phyloP scores from a whole-genome alignment of 2,797 vertebrate genomes.

The Telmatherina bonti region DNA sequence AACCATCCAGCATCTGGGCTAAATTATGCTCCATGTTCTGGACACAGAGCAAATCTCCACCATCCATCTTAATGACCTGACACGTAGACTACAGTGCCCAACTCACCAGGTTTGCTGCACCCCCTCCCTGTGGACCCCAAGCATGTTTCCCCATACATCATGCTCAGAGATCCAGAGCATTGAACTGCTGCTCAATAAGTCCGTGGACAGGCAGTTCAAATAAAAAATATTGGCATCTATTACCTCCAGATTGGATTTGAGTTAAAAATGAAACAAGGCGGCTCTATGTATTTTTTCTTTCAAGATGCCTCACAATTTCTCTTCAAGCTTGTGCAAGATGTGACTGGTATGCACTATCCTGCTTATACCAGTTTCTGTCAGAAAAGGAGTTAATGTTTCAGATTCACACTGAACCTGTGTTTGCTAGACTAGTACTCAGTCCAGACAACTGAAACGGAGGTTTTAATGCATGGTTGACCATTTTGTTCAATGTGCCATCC shows the following conservation, averaged over 20 bases:
- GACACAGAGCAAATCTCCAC: conserved; percentile 42
- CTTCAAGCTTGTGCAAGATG: not conserved
- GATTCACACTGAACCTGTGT: not conserved
- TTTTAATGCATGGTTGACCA: not conserved
- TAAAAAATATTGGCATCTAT: conserved; percentile 56
- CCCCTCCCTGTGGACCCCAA: conserved; percentile 48
- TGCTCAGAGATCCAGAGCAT: conserved; percentile 37
- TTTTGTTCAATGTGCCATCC: conserved; percentile 16
- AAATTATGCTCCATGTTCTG: conserved; percentile 56
- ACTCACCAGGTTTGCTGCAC: conserved; percentile 9
- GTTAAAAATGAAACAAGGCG: conserved; percentile 32
- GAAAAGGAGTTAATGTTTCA: conserved; percentile 9
- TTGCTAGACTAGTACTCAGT: not conserved
- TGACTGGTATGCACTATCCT: not conserved
- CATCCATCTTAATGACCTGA: conserved; percentile 66
- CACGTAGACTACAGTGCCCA: conserved; percentile 30
- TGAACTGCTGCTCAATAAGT: conserved; percentile 64
- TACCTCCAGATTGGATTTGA: conserved; percentile 42
- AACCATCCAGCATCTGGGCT: conserved; percentile 65
- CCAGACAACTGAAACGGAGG: not conserved
- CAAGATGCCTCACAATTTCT: conserved; percentile 17
- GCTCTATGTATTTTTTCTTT: conserved; percentile 8
- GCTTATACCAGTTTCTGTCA: not conserved
- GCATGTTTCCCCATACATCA: conserved; percentile 53
- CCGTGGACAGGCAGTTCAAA: conserved; percentile 27